Percentiles rank a stretch among this genome's conserved stretches.
These are phyloP conservation scores for Strix occidentalis DNA, from an alignment of 2,797 vertebrate species.

Conservation along the genomic window DNA sequence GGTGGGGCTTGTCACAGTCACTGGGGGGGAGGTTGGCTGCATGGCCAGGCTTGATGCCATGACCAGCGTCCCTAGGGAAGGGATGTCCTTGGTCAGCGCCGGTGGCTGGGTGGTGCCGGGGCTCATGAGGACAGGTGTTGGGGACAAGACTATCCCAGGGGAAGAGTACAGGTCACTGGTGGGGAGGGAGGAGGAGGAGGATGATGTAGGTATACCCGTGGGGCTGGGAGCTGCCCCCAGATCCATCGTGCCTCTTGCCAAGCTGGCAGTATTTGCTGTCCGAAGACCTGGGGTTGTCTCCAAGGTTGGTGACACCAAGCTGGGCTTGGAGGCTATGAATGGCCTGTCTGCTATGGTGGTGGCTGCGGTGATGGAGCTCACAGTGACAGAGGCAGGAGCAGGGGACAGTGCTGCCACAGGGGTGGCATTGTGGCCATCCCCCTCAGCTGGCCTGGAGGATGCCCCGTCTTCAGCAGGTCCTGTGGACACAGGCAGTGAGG, in stretches of 20 bases:
- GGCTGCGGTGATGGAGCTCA: background rate
- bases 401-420: fast-evolving
- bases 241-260: background rate
- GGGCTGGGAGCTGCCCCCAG: background rate
- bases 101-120: background rate
- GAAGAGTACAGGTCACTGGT: background rate
- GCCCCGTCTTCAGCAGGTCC: fast-evolving
- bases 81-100: background rate
- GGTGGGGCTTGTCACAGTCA: background rate
- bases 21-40: background rate
- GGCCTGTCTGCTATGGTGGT: background rate
- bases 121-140: fast-evolving
- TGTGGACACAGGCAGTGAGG: fast-evolving
- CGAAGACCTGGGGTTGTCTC: background rate
- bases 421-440: background rate
- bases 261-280: background rate
- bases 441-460: fast-evolving
- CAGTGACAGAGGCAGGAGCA: fast-evolving
- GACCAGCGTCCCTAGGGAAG: background rate
- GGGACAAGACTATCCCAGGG: background rate
- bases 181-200: background rate
- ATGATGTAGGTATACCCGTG: background rate
- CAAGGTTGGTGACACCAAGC: background rate
- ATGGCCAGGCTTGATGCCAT: background rate
- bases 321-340: background rate